phyloP scores from a whole-genome alignment of 2,797 vertebrate species.

The Perodicticus potto region DNA sequence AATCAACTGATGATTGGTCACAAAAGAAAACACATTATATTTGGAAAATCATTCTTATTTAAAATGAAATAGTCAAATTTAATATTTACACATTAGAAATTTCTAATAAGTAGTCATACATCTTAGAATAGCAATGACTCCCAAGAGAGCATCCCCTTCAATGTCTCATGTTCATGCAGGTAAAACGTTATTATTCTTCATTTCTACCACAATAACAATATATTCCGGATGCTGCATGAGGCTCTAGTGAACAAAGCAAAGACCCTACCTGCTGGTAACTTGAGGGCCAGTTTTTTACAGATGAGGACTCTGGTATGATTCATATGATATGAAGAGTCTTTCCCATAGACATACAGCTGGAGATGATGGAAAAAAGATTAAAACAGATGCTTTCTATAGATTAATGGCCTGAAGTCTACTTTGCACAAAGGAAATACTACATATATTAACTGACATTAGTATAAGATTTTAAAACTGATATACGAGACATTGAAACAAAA shows the following conservation, averaged over 20 bases:
- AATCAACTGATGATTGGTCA: neutral
- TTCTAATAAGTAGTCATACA: constrained; percentile 50
- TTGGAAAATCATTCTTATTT: constrained; percentile 50
- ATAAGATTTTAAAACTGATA: neutral
- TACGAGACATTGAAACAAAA: constrained; percentile 22
- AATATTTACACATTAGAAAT: constrained; percentile 54
- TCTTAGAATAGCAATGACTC: neutral
- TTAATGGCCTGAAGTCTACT: neutral
- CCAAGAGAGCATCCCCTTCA: neutral
- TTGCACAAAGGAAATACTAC: neutral
- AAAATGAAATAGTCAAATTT: constrained; percentile 61
- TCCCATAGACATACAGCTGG: neutral
- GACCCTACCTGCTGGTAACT: neutral
- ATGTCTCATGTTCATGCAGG: neutral
- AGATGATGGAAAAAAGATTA: neutral
- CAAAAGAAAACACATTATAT: constrained; percentile 41
- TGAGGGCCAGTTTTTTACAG: neutral
- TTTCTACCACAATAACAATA: constrained; percentile 13
- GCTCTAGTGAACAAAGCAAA: neutral
- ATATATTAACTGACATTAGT: neutral
- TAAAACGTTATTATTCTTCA: constrained; percentile 51
- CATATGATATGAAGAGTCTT: neutral
- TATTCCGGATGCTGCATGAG: neutral
- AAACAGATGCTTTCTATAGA: neutral
- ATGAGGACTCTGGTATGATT: neutral